These are phyloP conservation scores for Syngnathus typhle DNA, from an alignment of 2,113 vertebrate species.

Conservation along the genomic window DNA sequence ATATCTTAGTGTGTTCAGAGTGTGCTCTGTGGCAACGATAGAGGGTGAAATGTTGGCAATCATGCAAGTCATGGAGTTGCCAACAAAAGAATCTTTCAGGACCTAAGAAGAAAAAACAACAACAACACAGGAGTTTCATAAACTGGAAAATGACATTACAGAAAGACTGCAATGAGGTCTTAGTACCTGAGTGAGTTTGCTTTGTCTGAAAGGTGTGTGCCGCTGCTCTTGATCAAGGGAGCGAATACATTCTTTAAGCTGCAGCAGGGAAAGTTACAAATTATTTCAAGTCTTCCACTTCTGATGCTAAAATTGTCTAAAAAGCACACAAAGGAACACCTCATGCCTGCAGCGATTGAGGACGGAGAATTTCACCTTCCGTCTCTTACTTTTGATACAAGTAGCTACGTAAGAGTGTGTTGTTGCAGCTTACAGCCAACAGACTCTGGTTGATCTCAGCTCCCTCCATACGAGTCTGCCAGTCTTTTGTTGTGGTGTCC, in stretches of 20 bases:
- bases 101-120: conserved; percentile 67
- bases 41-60: conserved; percentile 89
- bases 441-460: conserved; percentile 95
- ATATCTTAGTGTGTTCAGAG: conserved; percentile 86
- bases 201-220: conserved; percentile 89
- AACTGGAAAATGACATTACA: not conserved
- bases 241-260: conserved; percentile 93
- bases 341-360: not conserved
- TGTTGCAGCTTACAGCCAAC: conserved; percentile 76
- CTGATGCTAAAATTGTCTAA: not conserved
- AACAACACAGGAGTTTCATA: not conserved
- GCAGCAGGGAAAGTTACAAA: conserved; percentile 1
- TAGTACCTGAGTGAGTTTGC: conserved; percentile 84
- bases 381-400: too few relatives aligned
- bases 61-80: conserved; percentile 90
- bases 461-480: conserved; percentile 85
- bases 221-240: conserved; percentile 83
- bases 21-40: conserved; percentile 81
- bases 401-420: conserved; percentile 1
- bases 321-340: not conserved
- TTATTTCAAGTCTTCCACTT: not conserved
- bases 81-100: conserved; percentile 88
- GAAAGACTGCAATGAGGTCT: not conserved
- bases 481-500: conserved; percentile 79
- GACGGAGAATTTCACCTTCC: not conserved